Evolutionary conservation across 1,140 invertebrate genomes (phyloP), one percentile per base, ranked within the genome.

Genomic region (Lethrus apterus): DNA sequence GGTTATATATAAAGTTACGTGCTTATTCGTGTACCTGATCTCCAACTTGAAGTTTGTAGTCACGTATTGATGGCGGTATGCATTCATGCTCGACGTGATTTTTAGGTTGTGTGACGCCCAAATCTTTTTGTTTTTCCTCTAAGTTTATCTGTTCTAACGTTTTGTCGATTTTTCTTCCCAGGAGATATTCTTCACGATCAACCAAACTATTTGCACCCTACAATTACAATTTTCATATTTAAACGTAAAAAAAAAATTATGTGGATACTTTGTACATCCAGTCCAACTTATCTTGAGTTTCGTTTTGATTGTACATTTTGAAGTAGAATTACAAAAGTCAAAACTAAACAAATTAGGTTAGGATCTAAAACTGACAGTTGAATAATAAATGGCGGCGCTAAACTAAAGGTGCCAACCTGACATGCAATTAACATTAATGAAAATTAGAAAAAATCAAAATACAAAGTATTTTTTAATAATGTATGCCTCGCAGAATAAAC

Each of bases 151-250:
- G 71, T 49, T 90, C 86, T 69, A 89, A 82, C 31, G 79, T 78
- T 69, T 89, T 93, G 59, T 95, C 92, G 47, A 97, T 81, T 42
- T 79, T 70, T 58, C 86, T 81, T 1, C 93, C 92, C n/a, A 89
- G 68, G 2, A 97, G 71, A 73, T 94, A 97, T 48, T 94, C 89
- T 64, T 97, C 91, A 23, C 81, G 69, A 51, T 93, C 83, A 3
- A 86, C 73, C 44, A 73, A 67, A 55, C 81, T 79, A 55, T 81
- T 80, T 7, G 82, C 80, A 55, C 82, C 81, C 71, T 76, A 59
- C 35, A 64, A 56, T n/a, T n/a, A n/a, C n/a, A 21, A 44, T 47
- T 44, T 50, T 14, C 24, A 23, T 11, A 24, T n/a, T n/a, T 23
- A 24, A 18, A 46, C n/a, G 15, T 31, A 20, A 24, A 19, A 44